Base-by-base conservation (phyloP, 2,888 invertebrate species). In the Abrostola triplasia region DNA sequence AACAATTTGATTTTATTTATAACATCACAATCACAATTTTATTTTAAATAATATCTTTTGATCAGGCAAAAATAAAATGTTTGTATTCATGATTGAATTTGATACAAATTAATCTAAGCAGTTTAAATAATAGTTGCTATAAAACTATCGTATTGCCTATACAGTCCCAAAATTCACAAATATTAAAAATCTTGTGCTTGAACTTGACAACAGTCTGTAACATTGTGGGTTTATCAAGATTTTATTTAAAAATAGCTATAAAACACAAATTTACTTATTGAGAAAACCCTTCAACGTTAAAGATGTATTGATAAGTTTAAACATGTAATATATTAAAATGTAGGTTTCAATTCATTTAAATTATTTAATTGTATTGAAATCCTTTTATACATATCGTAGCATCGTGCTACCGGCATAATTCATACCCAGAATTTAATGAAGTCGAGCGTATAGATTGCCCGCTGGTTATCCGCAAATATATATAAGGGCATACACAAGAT, bases 91-190 rank as follows among this genome's bases (percentile, higher is more conserved):
- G 55, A 59, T 64, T 51, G 12, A 55, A 63, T 61, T 64, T 59
- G 55, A 76, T 68, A 68, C 61, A 69, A 67, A 71, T 48, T 61
- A 69, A 59, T 62, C 61, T 50, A 65, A 79, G 60, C 62, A 66
- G 47, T 73, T 67, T 24, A 24, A 2, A 60, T 48, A 59, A 52
- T 76, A 72, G 47, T 60, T 65, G 9, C 13, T 13, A 61, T 68
- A 77, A 70, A 61, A 73, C 60, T 72, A 73, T 67, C 52, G 48
- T 73, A 77, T 71, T 69, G 70, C 69, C 67, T 75, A 73, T 51
- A 73, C 64, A 73, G 75, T 79, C 70, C 77, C 68, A 67, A 73
- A 70, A 72, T n/a, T 62, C 54, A 75, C 60, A 53, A 61, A 69
- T 69, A 77, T 68, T 67, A 50, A 58, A 64, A 69, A 70, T 77